These are phyloP conservation scores for Leptestheria dahalacensis DNA, from an alignment of 1,140 invertebrate species.

Conservation along the genomic window DNA sequence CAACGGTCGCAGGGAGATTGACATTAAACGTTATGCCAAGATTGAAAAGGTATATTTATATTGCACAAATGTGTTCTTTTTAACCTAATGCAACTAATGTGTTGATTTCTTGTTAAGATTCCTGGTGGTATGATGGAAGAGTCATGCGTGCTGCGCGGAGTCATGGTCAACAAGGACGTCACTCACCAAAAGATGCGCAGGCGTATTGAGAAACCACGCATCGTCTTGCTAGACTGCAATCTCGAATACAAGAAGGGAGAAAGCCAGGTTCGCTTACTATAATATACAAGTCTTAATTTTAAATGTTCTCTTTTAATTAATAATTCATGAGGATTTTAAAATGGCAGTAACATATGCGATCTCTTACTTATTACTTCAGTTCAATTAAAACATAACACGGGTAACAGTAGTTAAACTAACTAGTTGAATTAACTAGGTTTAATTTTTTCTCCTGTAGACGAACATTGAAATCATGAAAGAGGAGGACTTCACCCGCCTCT, in stretches of 20 bases:
- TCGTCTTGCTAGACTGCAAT: conserved; percentile 85
- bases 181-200: conserved; percentile 94
- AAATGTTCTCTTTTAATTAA: no score
- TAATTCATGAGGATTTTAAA: no score
- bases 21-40: conserved; percentile 96
- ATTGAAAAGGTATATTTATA: conserved; percentile 59
- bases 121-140: conserved; percentile 93
- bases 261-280: conserved; percentile 41
- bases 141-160: conserved; percentile 79
- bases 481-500: conserved; percentile 82
- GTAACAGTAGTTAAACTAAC: no score
- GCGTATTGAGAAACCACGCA: conserved; percentile 87
- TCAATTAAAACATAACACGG: no score
- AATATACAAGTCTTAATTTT: conserved; percentile 6
- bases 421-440: conserved; percentile 14
- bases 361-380: no score
- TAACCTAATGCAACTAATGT: no score
- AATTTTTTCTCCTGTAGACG: conserved; percentile 42
- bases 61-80: neutral
- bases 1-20: conserved; percentile 83
- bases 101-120: conserved; percentile 36
- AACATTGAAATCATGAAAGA: conserved; percentile 93
- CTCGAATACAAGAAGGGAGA: conserved; percentile 99
- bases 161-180: conserved; percentile 99
- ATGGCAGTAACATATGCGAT: no score